These are phyloP conservation scores for Tribolium freemani DNA, from an alignment of 2,888 invertebrate species.

Conservation along the genomic window DNA sequence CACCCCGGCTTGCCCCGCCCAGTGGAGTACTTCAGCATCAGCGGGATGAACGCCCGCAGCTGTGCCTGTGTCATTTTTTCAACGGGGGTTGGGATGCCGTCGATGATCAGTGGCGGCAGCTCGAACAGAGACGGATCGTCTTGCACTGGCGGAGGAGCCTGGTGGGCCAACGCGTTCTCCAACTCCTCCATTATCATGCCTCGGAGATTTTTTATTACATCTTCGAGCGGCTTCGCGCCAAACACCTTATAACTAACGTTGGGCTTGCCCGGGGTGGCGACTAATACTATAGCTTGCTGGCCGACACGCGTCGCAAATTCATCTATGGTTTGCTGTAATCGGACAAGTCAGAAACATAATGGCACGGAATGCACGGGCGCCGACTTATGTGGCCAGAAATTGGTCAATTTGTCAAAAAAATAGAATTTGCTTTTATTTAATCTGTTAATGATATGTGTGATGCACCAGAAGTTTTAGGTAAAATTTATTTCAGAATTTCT, in stretches of 20 bases:
- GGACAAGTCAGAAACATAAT: not conserved
- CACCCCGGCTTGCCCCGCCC: conserved; percentile 97
- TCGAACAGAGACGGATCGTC: conserved; percentile 96
- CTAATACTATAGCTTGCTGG: conserved; percentile 95
- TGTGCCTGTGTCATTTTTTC: conserved; percentile 99
- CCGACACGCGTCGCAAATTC: conserved; percentile 98
- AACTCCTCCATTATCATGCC: conserved; percentile 95
- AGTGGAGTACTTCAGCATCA: conserved; percentile 98
- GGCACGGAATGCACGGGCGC: not conserved
- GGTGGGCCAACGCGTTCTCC: conserved; percentile 93
- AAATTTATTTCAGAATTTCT: too few species aligned
- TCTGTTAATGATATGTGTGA: too few species aligned
- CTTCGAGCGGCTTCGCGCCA: conserved; percentile 96
- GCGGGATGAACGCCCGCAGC: conserved; percentile 94
- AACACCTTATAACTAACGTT: conserved; percentile 97
- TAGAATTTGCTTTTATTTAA: too few species aligned
- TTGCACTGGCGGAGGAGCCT: conserved; percentile 87
- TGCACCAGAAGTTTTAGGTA: too few species aligned
- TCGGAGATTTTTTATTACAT: conserved; percentile 92
- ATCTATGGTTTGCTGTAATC: conserved; percentile 88
- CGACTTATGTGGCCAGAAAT: too few species aligned
- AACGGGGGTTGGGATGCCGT: conserved; percentile 97
- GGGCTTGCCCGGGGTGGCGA: conserved; percentile 96
- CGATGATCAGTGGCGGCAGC: conserved; percentile 95
- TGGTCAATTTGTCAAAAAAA: too few species aligned